These are phyloP conservation scores for Ruditapes philippinarum DNA, from an alignment of 1,140 invertebrate genomes.

Conservation along the genomic window DNA sequence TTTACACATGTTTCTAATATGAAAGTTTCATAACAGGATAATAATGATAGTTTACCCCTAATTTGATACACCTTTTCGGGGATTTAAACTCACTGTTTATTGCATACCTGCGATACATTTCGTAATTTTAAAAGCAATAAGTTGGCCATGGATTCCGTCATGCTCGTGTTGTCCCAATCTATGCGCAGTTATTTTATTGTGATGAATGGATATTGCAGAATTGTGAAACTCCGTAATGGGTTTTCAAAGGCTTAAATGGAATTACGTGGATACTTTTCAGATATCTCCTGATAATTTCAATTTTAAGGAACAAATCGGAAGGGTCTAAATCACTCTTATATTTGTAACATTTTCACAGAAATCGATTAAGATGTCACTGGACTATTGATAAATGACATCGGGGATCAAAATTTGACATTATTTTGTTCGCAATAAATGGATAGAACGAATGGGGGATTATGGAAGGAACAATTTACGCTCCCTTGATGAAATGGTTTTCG, in stretches of 20 bases:
- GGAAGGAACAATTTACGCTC: conserved; percentile 45
- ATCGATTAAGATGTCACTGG: conserved; percentile 58
- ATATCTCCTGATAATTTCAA: conserved; percentile 62
- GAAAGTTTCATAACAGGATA: neutral
- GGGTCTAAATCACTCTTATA: conserved; percentile 60
- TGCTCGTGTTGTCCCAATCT: neutral
- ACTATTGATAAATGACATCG: conserved; percentile 45
- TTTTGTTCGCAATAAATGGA: conserved; percentile 49
- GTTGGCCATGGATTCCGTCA: conserved; percentile 11
- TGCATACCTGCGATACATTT: conserved; percentile 28
- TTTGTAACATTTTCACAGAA: conserved; percentile 58
- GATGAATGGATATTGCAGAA: conserved; percentile 44
- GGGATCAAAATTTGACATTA: conserved; percentile 58
- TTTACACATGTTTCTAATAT: neutral
- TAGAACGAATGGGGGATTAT: conserved; percentile 28
- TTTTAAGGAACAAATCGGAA: conserved; percentile 56
- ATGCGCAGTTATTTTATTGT: conserved; percentile 9
- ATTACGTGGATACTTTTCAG: conserved; percentile 43
- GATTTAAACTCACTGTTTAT: neutral
- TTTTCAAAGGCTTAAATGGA: conserved; percentile 61
- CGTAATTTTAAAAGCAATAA: conserved; percentile 49
- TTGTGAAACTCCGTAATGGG: conserved; percentile 56
- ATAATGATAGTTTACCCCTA: neutral
- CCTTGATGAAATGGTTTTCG: conserved; percentile 44
- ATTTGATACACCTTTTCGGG: neutral